Evolutionary conservation across 2,113 vertebrate genomes (phyloP), one percentile per base, ranked within the genome.

Genomic region (Rhabdomys dilectus): DNA sequence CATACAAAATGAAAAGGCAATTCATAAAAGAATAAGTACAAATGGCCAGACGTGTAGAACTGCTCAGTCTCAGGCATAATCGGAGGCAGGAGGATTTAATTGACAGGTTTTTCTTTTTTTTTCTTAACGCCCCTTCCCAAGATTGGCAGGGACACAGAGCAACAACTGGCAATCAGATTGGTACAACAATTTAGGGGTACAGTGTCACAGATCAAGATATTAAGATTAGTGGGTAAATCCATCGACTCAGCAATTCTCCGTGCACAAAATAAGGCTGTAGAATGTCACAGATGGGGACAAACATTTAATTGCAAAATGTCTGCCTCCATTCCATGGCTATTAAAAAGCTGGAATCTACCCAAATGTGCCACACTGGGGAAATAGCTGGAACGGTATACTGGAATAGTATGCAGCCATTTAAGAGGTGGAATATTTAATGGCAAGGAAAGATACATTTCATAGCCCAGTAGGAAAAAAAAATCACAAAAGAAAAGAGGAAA

Each of bases 331-430:
- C 60, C 42, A 2, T 0, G 39, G 64, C 51, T 76, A 88, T 76
- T 93, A 95, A 86, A 93, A 97, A n/a, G 75, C 75, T 95, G 56
- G 93, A 93, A 93, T 21, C 78, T 29, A 75, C 81, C 88, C 85
- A 93, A 91, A 95, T 45, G 31, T n/a, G 85, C 80, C 92, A 77
- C 51, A 56, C 10, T 39, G 58, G 91, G 62, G 82, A 42, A 64
- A 91, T 1, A 10, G 26, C 16, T 56, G 34, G 36, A 64, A 42
- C 4, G 34, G 24, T 11, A 21, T 4, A 24, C 64, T 39, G 88
- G 93, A 96, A 94, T 80, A 89, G n/a, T n/a, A 88, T 21, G 7
- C 58, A 85, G 39, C 77, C 81, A 48, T 62, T 87, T 62, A 29
- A 85, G 80, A 75, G 29, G 72, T 8, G 13, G 64, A 53, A 34